Conservation (phyloP, 2,888 invertebrate species). For the Erebia palarica region DNA sequence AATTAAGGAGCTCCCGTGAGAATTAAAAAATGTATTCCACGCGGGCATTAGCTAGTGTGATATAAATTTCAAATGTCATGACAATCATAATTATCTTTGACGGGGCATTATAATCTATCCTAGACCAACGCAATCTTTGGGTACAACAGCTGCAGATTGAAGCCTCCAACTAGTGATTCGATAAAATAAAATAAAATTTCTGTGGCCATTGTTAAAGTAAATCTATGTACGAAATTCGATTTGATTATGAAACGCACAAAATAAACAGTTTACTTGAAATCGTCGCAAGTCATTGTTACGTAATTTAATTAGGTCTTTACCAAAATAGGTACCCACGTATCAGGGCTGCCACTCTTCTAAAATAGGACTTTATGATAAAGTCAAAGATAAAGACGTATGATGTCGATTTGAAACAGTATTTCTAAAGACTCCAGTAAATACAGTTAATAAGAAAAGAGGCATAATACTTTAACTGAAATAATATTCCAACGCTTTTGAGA, state of each 20-base stretch:
- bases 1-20: no score
- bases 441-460: no score
- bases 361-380: no score
- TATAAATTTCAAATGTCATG: no score
- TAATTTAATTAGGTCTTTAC: slow-evolving; percentile 17
- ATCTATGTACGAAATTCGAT: neutral
- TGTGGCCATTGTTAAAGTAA: neutral
- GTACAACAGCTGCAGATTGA: neutral
- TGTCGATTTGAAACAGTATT: no score
- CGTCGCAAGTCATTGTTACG: slow-evolving; percentile 10
- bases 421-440: no score
- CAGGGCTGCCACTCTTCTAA: slow-evolving; percentile 1
- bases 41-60: no score
- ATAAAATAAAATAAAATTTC: neutral
- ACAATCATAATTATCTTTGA: no score
- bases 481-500: no score
- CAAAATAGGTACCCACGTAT: slow-evolving; percentile 10
- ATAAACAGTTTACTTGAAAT: slow-evolving; percentile 8
- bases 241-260: slow-evolving; percentile 1
- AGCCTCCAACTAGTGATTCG: neutral
- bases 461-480: no score
- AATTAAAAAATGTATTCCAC: no score
- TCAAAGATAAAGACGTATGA: no score
- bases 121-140: neutral
- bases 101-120: neutral